phyloP scores from a whole-genome alignment of 2,888 invertebrate genomes.

The Dicycla oo region DNA sequence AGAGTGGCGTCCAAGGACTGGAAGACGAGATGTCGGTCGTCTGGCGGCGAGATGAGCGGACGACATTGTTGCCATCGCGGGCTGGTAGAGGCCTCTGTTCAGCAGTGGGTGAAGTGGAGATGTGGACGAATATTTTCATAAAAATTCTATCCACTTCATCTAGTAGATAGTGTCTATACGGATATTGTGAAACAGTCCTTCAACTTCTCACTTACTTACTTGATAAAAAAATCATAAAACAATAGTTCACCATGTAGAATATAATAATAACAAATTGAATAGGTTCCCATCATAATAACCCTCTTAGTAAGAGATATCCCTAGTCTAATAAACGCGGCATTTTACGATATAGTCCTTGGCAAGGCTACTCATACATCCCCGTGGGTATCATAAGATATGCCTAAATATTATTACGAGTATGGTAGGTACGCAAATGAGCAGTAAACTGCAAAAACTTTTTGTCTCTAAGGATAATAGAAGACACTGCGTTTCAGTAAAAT shows the following conservation, averaged over 20 bases:
- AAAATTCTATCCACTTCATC: background rate
- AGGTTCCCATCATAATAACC: background rate
- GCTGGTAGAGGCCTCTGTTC: too few species aligned
- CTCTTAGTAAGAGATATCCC: background rate
- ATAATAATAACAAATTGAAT: background rate
- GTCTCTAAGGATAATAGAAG: slow-evolving; percentile 17
- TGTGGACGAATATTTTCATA: background rate
- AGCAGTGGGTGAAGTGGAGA: too few species aligned
- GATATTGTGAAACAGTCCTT: background rate
- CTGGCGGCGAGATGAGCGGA: too few species aligned
- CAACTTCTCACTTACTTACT: background rate
- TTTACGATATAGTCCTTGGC: slow-evolving; percentile 32
- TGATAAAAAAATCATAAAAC: background rate
- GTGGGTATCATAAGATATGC: slow-evolving; percentile 28
- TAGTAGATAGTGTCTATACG: too few species aligned
- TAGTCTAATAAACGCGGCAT: slow-evolving; percentile 11
- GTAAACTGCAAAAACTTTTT: slow-evolving; percentile 36
- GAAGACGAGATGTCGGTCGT: too few species aligned
- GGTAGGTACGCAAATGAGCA: slow-evolving; percentile 25
- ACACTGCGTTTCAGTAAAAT: slow-evolving; percentile 22
- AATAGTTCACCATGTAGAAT: background rate
- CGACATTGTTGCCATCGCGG: too few species aligned
- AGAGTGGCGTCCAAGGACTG: too few species aligned
- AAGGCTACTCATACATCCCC: slow-evolving; percentile 20
- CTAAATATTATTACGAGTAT: slow-evolving; percentile 20